Percentiles rank a stretch among this genome's conserved stretches.
Evolutionary conservation across 2,888 invertebrate genomes (phyloP).

Genomic region (Lepidochrysops patricia): DNA sequence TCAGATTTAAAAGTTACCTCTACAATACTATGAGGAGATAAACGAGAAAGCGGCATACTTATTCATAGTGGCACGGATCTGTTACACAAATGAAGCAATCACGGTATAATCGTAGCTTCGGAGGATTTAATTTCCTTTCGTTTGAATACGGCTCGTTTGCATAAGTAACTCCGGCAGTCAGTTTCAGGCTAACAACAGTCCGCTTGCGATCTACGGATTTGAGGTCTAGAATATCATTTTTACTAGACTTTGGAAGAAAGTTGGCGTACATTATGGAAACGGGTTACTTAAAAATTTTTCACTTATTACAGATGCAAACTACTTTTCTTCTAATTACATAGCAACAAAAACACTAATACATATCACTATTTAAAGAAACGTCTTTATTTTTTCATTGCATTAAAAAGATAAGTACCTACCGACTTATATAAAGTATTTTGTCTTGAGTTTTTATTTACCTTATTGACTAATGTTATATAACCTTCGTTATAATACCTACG

Average conservation of each 20-base stretch:
- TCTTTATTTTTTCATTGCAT: too few species aligned
- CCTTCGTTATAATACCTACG: too few species aligned
- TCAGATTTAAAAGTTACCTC: background rate
- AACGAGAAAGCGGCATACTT: background rate
- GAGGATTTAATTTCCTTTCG: constrained; percentile 12
- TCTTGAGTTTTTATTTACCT: too few species aligned
- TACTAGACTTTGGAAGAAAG: background rate
- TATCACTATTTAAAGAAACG: too few species aligned
- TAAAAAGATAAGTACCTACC: too few species aligned
- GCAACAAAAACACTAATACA: too few species aligned
- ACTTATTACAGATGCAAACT: too few species aligned
- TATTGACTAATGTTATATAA: too few species aligned
- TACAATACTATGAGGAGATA: background rate
- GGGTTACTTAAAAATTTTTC: too few species aligned
- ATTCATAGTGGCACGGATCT: background rate
- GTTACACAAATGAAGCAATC: constrained; percentile 11
- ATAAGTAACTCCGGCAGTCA: constrained; percentile 12
- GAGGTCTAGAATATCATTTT: background rate
- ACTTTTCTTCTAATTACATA: too few species aligned
- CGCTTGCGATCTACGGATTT: background rate
- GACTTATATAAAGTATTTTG: too few species aligned
- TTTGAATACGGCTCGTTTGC: constrained; percentile 12
- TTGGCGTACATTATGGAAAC: too few species aligned
- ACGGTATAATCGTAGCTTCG: constrained; percentile 6
- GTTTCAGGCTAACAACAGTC: background rate